Percentiles rank a stretch among this genome's conserved stretches.
These are phyloP conservation scores for Campoplex nolae DNA, from an alignment of 2,888 invertebrate species.

Conservation along the genomic window DNA sequence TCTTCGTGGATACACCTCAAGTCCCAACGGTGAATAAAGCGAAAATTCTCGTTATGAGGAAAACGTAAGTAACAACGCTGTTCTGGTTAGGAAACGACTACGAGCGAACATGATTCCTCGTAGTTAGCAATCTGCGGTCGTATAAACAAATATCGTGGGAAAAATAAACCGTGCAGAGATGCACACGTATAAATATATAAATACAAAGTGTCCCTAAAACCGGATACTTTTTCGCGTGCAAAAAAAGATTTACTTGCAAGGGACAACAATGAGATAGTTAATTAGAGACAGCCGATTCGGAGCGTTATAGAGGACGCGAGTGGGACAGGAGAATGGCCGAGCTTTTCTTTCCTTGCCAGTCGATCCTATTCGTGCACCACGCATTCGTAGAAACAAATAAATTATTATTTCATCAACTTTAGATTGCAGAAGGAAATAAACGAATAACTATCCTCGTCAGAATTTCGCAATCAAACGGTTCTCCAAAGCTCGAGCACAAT, in stretches of 20 bases:
- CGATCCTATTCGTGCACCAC: no score
- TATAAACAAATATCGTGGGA: conserved; percentile 48
- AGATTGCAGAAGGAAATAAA: not conserved
- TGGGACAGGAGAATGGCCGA: no score
- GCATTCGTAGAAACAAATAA: not conserved
- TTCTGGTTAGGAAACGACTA: conserved; percentile 40
- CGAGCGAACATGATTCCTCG: conserved; percentile 14
- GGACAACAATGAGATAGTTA: not conserved
- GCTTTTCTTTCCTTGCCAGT: no score
- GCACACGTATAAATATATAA: not conserved
- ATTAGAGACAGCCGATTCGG: not conserved
- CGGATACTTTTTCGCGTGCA: not conserved
- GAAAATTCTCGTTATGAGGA: conserved; percentile 25
- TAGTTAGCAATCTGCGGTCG: conserved; percentile 50
- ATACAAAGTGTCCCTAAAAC: not conserved
- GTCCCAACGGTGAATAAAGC: conserved; percentile 23
- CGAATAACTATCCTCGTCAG: not conserved
- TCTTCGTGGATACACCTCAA: conserved; percentile 6
- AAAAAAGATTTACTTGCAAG: not conserved
- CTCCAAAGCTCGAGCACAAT: not conserved
- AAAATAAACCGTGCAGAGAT: not conserved
- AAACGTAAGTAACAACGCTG: conserved; percentile 25
- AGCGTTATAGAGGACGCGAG: not conserved
- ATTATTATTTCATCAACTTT: not conserved
- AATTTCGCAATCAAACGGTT: not conserved